Evolutionary conservation across 1,140 invertebrate species (phyloP).

Genomic region (Andricus grossulariae): DNA sequence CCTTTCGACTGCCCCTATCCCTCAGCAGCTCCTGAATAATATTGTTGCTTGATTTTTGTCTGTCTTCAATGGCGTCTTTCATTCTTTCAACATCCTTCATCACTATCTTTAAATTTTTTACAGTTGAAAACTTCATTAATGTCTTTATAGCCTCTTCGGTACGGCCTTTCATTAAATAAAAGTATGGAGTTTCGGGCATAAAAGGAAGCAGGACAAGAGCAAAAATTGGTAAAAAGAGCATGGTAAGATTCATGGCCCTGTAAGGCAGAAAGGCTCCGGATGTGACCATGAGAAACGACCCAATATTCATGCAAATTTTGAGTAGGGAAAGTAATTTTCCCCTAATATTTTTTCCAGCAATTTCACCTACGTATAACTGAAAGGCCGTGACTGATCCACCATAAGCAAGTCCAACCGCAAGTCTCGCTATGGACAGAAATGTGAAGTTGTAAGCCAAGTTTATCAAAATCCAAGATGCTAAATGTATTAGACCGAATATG

Average conservation of each 20-base stretch:
- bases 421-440: conserved; percentile 63
- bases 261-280: conserved; percentile 75
- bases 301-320: conserved; percentile 76
- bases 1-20: conserved; percentile 79
- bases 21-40: conserved; percentile 78
- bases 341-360: conserved; percentile 75
- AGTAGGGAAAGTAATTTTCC: conserved; percentile 76
- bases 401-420: conserved; percentile 74
- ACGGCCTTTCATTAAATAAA: conserved; percentile 60
- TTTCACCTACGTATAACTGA: conserved; percentile 78
- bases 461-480: conserved; percentile 58
- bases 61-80: conserved; percentile 76
- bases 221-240: conserved; percentile 75
- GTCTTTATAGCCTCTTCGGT: conserved; percentile 78
- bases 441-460: conserved; percentile 53
- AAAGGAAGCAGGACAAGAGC: conserved; percentile 80
- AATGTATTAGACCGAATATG: background rate
- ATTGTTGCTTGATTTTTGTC: conserved; percentile 75
- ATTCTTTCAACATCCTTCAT: conserved; percentile 80
- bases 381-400: conserved; percentile 72
- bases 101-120: conserved; percentile 75
- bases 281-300: conserved; percentile 74
- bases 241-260: conserved; percentile 73
- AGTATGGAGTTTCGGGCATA: conserved; percentile 84
- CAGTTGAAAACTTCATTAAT: conserved; percentile 79